Conservation (phyloP, 2,113 vertebrate genomes). For the Sphaerodactylus townsendi region DNA sequence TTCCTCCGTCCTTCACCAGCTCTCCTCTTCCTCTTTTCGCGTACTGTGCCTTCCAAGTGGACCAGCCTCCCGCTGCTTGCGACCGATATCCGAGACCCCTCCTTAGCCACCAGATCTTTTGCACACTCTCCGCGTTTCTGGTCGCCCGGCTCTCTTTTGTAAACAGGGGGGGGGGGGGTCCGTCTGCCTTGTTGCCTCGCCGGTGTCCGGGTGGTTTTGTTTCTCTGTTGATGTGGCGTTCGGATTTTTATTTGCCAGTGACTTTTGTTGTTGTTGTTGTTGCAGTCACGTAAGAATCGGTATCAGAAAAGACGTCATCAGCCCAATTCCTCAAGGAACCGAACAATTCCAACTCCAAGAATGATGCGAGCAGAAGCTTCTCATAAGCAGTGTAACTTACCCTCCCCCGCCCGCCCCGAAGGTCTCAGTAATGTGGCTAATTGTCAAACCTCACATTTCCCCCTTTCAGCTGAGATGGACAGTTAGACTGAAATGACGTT, state of each 20-base stretch:
- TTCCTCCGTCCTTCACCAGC: slow-evolving; percentile 57
- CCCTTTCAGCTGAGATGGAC: not conserved
- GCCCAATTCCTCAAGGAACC: slow-evolving; percentile 94
- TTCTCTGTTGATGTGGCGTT: slow-evolving; percentile 77
- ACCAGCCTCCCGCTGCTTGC: slow-evolving; percentile 72
- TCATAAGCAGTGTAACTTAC: slow-evolving; percentile 82
- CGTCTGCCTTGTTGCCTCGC: slow-evolving; percentile 74
- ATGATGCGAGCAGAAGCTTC: slow-evolving; percentile 86
- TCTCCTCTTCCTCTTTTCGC: slow-evolving; percentile 25
- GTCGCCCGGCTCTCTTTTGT: slow-evolving; percentile 23
- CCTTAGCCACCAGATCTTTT: not conserved
- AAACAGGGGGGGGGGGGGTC: not conserved
- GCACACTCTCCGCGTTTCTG: slow-evolving; percentile 58
- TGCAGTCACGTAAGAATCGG: slow-evolving; percentile 91
- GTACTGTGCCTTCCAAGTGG: slow-evolving; percentile 75
- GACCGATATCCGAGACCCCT: not conserved
- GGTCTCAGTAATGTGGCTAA: not conserved
- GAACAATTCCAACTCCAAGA: slow-evolving; percentile 87
- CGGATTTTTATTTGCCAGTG: slow-evolving; percentile 92
- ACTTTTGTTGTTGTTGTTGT: slow-evolving; percentile 81
- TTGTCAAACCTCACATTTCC: slow-evolving; percentile 24
- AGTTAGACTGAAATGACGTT: not conserved
- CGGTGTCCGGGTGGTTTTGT: slow-evolving; percentile 84
- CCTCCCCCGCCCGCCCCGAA: slow-evolving; percentile 36
- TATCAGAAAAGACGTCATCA: slow-evolving; percentile 95